These are phyloP conservation scores for Rhynchopsitta pachyrhyncha DNA, from an alignment of 2,113 vertebrate species.

Conservation along the genomic window DNA sequence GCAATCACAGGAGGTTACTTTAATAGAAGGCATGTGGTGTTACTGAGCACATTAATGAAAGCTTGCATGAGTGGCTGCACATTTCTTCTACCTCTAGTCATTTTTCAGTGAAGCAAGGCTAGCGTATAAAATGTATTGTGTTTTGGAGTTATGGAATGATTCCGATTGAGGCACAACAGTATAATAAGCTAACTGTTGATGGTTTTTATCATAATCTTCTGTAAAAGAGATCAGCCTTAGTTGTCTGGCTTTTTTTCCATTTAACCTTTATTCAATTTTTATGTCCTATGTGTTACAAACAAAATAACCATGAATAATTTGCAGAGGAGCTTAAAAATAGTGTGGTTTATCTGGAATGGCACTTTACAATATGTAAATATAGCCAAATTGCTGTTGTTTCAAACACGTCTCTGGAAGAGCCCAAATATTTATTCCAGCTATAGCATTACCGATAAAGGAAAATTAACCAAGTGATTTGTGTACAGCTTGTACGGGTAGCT, in stretches of 20 bases:
- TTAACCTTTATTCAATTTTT: neutral
- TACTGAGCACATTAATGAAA: neutral
- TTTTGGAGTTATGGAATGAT: neutral
- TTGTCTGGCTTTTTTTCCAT: neutral
- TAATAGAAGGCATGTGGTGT: neutral
- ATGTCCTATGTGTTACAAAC: neutral
- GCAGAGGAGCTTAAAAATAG: slow-evolving; percentile 6
- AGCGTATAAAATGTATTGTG: neutral
- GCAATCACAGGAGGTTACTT: neutral
- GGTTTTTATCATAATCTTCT: neutral
- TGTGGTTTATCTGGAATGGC: neutral
- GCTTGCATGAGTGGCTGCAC: neutral
- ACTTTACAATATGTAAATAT: neutral
- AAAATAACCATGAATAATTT: neutral
- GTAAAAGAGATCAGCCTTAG: neutral
- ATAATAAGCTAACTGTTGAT: neutral
- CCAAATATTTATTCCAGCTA: slow-evolving; percentile 18
- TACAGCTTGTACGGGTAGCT: neutral
- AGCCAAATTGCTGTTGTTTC: neutral
- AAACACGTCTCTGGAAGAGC: neutral
- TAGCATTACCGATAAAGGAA: neutral
- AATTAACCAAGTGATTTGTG: neutral
- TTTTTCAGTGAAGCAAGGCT: slow-evolving; percentile 4
- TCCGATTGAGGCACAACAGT: neutral
- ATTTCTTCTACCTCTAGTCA: neutral